A percentile compares a stretch with the other conserved stretches of the same genome.
phyloP scores from a whole-genome alignment of 2,888 invertebrate genomes.

The Lochmaea crataegi region DNA sequence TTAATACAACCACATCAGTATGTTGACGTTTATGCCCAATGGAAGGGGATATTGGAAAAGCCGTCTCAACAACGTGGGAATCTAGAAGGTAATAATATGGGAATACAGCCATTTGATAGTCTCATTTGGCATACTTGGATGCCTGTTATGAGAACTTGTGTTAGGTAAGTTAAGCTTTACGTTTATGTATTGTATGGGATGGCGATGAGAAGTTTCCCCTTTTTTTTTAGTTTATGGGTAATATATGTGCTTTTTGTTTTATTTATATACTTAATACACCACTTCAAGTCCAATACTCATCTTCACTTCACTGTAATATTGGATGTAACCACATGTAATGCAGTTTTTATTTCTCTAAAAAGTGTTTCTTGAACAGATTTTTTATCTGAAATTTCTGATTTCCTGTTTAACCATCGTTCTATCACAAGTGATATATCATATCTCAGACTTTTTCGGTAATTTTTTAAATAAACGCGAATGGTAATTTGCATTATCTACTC shows the following conservation, averaged over 20 bases:
- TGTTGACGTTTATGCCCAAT: constrained; percentile 74
- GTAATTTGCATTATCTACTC: too few species aligned
- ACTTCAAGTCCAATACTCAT: too few species aligned
- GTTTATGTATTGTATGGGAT: constrained; percentile 43
- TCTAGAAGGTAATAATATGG: constrained; percentile 65
- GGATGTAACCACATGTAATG: too few species aligned
- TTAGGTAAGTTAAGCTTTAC: constrained; percentile 71
- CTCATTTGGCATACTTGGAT: constrained; percentile 93
- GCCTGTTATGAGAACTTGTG: constrained; percentile 80
- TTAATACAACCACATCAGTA: constrained; percentile 75
- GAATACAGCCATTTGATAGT: constrained; percentile 79
- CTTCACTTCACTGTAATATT: too few species aligned
- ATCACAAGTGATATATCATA: too few species aligned
- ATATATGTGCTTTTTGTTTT: not conserved
- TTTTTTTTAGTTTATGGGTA: constrained; percentile 15
- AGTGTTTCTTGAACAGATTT: too few species aligned
- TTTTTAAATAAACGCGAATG: too few species aligned
- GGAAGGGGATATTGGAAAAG: constrained; percentile 73
- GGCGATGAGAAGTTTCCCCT: constrained; percentile 28
- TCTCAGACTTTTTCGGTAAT: too few species aligned
- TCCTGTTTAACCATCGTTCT: too few species aligned
- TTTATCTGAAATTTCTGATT: too few species aligned
- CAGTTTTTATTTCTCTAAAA: too few species aligned
- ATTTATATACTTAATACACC: too few species aligned
- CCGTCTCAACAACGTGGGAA: constrained; percentile 59